Evolutionary conservation across 2,113 vertebrate genomes (phyloP).

Genomic region (Gopherus evgoodei): DNA sequence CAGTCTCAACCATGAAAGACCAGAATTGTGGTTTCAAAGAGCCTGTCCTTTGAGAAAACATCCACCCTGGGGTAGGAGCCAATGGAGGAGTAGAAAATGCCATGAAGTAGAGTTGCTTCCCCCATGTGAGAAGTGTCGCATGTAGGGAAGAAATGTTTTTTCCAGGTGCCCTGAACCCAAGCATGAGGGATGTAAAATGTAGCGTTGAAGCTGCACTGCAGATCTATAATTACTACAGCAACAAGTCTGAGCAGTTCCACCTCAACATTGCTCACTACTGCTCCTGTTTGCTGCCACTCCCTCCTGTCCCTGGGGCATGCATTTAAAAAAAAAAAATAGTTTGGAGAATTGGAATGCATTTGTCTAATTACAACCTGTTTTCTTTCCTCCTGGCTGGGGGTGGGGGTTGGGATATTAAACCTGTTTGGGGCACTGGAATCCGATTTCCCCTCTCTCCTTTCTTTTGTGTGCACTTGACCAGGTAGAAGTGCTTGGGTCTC

Average conservation of each 20-base stretch:
- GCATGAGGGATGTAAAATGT: conserved; percentile 53
- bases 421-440: conserved; percentile 42
- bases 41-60: background rate
- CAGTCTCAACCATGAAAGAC: rapidly evolving
- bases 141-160: background rate
- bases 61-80: rapidly evolving
- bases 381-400: conserved; percentile 62
- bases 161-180: background rate
- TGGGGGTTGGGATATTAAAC: conserved; percentile 62
- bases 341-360: conserved; percentile 69
- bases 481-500: no score
- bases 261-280: conserved; percentile 48
- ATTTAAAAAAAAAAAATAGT: conserved; percentile 43
- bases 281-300: conserved; percentile 66
- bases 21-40: rapidly evolving
- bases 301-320: conserved; percentile 74
- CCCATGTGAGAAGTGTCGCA: background rate
- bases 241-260: conserved; percentile 79
- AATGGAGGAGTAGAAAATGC: background rate
- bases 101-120: background rate
- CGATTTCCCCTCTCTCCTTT: conserved; percentile 37
- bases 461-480: background rate
- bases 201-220: conserved; percentile 28
- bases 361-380: conserved; percentile 69
- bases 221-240: conserved; percentile 64